A percentile compares a stretch with the other conserved stretches of the same genome.
phyloP scores from a whole-genome alignment of 2,888 invertebrate genomes.

The Thyatira batis region DNA sequence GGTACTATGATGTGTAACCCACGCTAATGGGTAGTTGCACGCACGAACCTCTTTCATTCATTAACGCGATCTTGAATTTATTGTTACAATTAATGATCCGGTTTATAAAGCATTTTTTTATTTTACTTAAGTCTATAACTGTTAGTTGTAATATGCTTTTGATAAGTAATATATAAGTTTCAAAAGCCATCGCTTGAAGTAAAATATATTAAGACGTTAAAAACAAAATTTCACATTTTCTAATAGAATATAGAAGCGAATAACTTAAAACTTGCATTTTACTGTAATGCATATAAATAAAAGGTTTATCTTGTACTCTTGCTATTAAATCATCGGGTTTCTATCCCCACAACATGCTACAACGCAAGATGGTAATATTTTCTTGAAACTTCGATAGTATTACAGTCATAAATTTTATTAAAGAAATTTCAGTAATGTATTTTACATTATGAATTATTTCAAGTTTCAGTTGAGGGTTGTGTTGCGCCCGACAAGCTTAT shows the following conservation, averaged over 20 bases:
- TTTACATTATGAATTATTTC: background rate
- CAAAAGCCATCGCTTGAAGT: too few relatives aligned
- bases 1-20: too few relatives aligned
- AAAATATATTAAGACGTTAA: background rate
- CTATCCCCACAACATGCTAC: background rate
- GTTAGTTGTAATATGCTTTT: too few relatives aligned
- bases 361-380: background rate
- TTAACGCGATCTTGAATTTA: background rate
- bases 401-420: background rate
- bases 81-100: background rate
- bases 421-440: background rate
- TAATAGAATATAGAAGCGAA: too few relatives aligned
- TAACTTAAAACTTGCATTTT: background rate
- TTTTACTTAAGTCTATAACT: too few relatives aligned
- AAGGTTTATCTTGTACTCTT: background rate
- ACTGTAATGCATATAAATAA: background rate
- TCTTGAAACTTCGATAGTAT: background rate
- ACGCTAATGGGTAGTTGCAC: background rate
- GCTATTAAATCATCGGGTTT: background rate
- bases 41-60: background rate
- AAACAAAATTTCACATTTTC: background rate
- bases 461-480: background rate
- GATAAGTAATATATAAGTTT: too few relatives aligned
- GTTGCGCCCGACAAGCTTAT: background rate
- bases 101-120: background rate